Conservation (phyloP, 2,113 vertebrate species). For the Corvus hawaiiensis region DNA sequence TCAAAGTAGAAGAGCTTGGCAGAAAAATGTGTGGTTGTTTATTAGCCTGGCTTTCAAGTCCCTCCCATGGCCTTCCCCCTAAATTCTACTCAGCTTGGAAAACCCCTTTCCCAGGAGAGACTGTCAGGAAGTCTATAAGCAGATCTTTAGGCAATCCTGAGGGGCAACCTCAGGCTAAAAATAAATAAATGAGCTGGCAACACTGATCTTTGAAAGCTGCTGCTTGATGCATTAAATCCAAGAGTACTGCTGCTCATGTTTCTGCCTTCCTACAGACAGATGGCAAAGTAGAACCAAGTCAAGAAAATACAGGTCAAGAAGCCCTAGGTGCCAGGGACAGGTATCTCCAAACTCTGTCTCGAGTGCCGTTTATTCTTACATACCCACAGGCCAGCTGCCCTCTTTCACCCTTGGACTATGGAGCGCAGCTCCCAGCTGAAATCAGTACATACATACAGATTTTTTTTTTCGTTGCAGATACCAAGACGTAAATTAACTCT, state of each 20-base stretch:
- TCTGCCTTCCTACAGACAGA: not conserved
- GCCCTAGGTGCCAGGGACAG: not conserved
- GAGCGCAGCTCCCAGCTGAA: not conserved
- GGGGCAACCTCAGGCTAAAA: constrained; percentile 18
- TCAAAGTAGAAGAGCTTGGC: not conserved
- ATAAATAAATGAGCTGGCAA: not conserved
- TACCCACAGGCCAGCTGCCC: not conserved
- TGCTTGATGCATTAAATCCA: not conserved
- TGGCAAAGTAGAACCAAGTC: not conserved
- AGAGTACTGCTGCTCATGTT: not conserved
- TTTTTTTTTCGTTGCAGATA: not conserved
- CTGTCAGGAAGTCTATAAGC: not conserved
- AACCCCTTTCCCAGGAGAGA: not conserved
- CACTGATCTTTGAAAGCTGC: not conserved
- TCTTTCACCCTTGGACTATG: not conserved
- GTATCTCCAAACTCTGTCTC: not conserved
- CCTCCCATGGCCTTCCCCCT: not conserved
- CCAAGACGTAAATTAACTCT: not conserved
- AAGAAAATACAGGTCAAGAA: not conserved
- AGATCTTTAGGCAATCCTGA: not conserved
- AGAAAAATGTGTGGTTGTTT: not conserved
- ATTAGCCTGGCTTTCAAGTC: not conserved
- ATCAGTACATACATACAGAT: not conserved
- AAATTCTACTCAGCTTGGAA: not conserved
- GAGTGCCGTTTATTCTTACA: not conserved